These are phyloP conservation scores for Apocheima hispidaria DNA, from an alignment of 2,888 invertebrate genomes.

Conservation along the genomic window DNA sequence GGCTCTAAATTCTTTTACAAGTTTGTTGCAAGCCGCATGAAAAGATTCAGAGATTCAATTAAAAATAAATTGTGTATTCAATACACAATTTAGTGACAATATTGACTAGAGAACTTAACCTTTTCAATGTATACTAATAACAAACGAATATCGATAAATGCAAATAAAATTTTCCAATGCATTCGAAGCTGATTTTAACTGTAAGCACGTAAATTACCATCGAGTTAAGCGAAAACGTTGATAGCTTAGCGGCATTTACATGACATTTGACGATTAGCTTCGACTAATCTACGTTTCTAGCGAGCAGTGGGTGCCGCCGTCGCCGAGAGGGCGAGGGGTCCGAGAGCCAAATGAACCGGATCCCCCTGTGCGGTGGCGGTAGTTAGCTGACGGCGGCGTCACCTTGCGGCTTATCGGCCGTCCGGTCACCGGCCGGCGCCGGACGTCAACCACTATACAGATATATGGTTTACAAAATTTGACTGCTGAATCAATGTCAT, in stretches of 20 bases:
- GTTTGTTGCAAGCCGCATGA: slow-evolving; percentile 11
- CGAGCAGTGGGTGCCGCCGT: slow-evolving; percentile 48
- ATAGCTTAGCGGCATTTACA: slow-evolving; percentile 39
- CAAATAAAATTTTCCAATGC: slow-evolving; percentile 1
- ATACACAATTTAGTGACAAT: no score
- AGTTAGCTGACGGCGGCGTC: slow-evolving; percentile 64
- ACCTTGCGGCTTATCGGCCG: slow-evolving; percentile 75
- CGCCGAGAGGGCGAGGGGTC: slow-evolving; percentile 45
- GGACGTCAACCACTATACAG: slow-evolving; percentile 47
- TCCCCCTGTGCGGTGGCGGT: slow-evolving; percentile 57
- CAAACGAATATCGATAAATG: not conserved
- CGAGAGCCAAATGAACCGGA: slow-evolving; percentile 58
- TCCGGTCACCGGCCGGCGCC: slow-evolving; percentile 61
- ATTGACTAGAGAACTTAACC: not conserved
- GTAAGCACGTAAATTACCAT: slow-evolving; percentile 22
- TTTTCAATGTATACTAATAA: not conserved
- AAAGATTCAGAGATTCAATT: not conserved
- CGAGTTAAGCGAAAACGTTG: slow-evolving; percentile 35
- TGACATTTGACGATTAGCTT: slow-evolving; percentile 56
- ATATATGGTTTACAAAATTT: slow-evolving; percentile 49
- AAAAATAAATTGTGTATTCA: not conserved
- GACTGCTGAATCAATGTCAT: slow-evolving; percentile 49
- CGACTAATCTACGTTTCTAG: slow-evolving; percentile 63
- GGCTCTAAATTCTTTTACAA: slow-evolving; percentile 36
- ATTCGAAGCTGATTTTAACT: slow-evolving; percentile 11